These are phyloP conservation scores for Hedya salicella DNA, from an alignment of 2,888 invertebrate genomes.

Conservation along the genomic window DNA sequence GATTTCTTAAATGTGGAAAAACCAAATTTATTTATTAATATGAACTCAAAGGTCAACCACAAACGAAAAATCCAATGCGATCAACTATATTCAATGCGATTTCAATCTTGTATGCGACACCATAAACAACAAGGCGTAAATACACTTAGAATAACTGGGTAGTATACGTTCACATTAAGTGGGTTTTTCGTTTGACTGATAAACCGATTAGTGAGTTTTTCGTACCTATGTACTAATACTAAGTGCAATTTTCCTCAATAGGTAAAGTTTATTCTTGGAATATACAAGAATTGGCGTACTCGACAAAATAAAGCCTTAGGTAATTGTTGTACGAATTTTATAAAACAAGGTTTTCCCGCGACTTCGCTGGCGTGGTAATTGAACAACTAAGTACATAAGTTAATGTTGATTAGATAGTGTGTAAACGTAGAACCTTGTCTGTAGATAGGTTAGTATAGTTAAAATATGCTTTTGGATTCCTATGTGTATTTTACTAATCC, in stretches of 20 bases:
- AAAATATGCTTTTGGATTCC: conserved; percentile 19
- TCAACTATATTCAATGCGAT: no score
- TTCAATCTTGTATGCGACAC: no score
- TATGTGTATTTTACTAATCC: no score
- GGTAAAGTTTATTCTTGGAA: background rate
- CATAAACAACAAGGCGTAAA: no score
- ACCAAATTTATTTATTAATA: no score
- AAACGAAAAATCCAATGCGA: no score
- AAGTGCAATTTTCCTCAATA: background rate
- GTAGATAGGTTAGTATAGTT: conserved; percentile 19
- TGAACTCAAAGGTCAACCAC: no score
- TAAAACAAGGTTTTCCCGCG: no score
- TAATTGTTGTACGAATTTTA: background rate
- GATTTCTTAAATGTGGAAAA: no score
- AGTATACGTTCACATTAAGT: no score
- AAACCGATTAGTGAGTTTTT: conserved; percentile 7
- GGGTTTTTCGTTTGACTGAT: background rate
- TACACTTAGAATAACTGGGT: no score
- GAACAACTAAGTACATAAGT: conserved; percentile 10
- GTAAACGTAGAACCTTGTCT: conserved; percentile 9
- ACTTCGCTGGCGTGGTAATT: no score
- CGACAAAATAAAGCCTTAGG: background rate
- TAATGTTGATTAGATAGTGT: conserved; percentile 26
- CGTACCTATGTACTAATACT: conserved; percentile 17
- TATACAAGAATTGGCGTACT: background rate